Conservation (phyloP, 2,113 vertebrate species). For the Odontophorus gujanensis region DNA sequence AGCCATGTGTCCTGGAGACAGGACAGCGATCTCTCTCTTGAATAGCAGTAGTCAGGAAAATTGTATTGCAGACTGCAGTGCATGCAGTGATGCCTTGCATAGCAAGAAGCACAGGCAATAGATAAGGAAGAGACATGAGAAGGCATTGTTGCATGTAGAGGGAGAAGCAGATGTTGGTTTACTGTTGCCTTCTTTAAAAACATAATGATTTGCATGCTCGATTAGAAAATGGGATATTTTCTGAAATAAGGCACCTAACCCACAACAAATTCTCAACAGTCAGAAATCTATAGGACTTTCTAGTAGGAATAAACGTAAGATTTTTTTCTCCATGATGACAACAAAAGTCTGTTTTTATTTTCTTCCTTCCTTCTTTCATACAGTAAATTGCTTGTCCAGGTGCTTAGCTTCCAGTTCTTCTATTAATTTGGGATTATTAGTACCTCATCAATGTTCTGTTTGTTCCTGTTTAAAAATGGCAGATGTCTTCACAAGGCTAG, state of each 20-base stretch:
- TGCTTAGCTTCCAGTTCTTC: not conserved
- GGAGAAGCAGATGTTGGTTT: not conserved
- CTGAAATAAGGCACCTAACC: not conserved
- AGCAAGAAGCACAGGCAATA: not conserved
- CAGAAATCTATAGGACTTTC: not conserved
- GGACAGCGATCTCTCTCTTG: not conserved
- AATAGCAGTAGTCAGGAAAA: not conserved
- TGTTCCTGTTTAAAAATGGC: not conserved
- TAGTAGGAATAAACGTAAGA: not conserved
- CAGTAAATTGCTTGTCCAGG: not conserved
- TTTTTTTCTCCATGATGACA: not conserved
- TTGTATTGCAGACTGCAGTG: not conserved
- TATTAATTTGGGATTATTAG: not conserved
- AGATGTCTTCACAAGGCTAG: not conserved
- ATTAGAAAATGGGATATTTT: not conserved
- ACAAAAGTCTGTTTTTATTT: not conserved
- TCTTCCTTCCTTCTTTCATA: not conserved
- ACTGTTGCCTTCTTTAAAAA: rapidly evolving
- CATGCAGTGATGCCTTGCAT: not conserved
- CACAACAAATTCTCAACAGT: not conserved
- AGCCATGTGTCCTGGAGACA: not conserved
- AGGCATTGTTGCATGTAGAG: not conserved
- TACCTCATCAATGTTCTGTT: not conserved
- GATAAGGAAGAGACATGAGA: not conserved
- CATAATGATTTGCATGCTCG: not conserved